phyloP scores from a whole-genome alignment of 2,888 invertebrate species.

The Doris montereyensis region DNA sequence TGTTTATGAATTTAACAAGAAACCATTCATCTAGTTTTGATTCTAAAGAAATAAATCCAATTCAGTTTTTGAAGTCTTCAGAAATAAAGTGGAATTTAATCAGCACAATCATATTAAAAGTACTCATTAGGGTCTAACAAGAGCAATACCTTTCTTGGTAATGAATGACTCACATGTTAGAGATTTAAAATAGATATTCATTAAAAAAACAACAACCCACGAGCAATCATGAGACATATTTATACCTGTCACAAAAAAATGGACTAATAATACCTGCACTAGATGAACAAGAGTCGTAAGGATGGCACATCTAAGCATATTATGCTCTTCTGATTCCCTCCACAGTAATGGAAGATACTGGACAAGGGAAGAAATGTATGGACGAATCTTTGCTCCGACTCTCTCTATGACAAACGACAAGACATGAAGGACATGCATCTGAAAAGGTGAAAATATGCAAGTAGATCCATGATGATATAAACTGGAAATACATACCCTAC shows the following conservation, averaged over 20 bases:
- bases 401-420: conserved; percentile 91
- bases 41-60: too few species aligned
- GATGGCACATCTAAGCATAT: conserved; percentile 92
- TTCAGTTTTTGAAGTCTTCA: too few species aligned
- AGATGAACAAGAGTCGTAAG: conserved; percentile 89
- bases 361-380: conserved; percentile 81
- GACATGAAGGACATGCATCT: conserved; percentile 92
- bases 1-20: too few species aligned
- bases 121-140: too few species aligned
- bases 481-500: too few species aligned
- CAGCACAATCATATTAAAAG: too few species aligned
- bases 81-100: too few species aligned
- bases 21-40: too few species aligned
- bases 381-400: conserved; percentile 83
- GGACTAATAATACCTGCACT: conserved; percentile 83
- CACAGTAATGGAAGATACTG: conserved; percentile 90
- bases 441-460: conserved; percentile 65
- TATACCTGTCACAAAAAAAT: background rate
- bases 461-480: too few species aligned
- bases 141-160: too few species aligned
- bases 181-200: background rate
- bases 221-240: background rate
- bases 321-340: conserved; percentile 88
- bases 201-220: background rate
- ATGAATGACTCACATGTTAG: too few species aligned